Base-by-base conservation (phyloP, 2,888 invertebrate genomes). In the Meiosimyza decipiens region DNA sequence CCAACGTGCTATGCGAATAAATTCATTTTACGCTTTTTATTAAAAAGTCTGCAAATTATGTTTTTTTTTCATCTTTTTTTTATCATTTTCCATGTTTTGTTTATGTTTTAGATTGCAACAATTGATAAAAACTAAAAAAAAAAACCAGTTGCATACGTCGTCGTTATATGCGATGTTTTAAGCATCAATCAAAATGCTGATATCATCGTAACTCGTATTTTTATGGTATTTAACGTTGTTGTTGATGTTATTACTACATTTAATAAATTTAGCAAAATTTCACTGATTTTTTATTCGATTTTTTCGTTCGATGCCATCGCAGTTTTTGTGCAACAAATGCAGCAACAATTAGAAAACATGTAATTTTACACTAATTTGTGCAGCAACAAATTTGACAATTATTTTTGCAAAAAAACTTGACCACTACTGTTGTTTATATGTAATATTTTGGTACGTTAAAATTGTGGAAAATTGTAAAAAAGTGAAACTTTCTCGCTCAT, bases 121-220 rank as follows among this genome's bases (percentile, higher is more conserved):
- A 33, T n/a, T 40, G 60, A 60, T 40, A 60, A 63, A 49, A 16
- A 49, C 6, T 60, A 33, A 60, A n/a, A 55, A 55, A 11, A 22
- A n/a, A 40, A 63, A 63, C 63, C 49, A 63, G 63, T 47, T 63
- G 63, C 63, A 63, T 18, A 40, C 40, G 1, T 9, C 40, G 40
- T 40, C 9, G 40, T 55, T 55, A 55, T 12, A n/a, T 18, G n/a
- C 6, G 54, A 52, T 66, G 33, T 52, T 40, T 40, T 59, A 77
- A 51, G 71, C 76, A 78, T 80, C 79, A 79, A 80, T 80, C 80
- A 79, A 78, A 75, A 72, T 73, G 71, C 16, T 80, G 80, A 81
- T 81, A 80, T 75, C 52, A 80, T 80, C 79, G 72, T 68, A 74
- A 75, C 72, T 73, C 70, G 49, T 33, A 50, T 15, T 18, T 55